Evolutionary conservation across 2,888 invertebrate species (phyloP), one percentile per base, ranked within the genome.

Genomic region (Danaus chrysippus): DNA sequence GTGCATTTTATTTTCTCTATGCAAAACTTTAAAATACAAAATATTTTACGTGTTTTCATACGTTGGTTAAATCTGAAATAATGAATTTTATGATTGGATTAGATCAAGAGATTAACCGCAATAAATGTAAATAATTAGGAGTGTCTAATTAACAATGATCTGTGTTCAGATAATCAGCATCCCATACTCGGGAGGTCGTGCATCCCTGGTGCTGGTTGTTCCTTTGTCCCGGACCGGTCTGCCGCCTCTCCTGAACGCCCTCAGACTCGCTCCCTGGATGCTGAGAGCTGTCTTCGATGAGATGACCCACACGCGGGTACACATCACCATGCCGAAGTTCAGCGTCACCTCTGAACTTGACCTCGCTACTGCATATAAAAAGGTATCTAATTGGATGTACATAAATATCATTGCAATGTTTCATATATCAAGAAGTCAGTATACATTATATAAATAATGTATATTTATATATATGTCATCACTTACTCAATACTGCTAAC

Each of bases 311-410:
- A 71, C 12, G 1, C 23, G 41, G 0, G 91, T 96, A 0, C 78
- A 88, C 0, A 84, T 97, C 0, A 87, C 89, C 3, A 82, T 97
- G 61, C 97, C 96, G 0, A 94, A 93, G 74, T 96, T 96, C 77
- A 81, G 73, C 67, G 73, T 81, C 23, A 70, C 76, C 42, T 62
- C 74, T 0, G 59, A 70, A 13, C 49, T 78, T 3, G 67, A 83
- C 65, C 68, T 84, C 0, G 65, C 57, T 0, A 1, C 9, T 0
- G 43, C 77, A 49, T 81, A 76, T 66, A 12, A 70, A 58, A 76
- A 76, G 76, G 85, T 84, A 67, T 65, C 64, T 17, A 61, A 34
- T 57, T 44, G 11, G 53, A 41, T 17, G 19, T 54, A 58, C 67
- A 19, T 42, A 42, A 9, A n/a, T 3, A 19, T 54, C 6, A 23